A percentile compares a stretch with the other conserved stretches of the same genome.
Conservation (phyloP, 2,113 vertebrate species). For the Clarias batrachus region DNA sequence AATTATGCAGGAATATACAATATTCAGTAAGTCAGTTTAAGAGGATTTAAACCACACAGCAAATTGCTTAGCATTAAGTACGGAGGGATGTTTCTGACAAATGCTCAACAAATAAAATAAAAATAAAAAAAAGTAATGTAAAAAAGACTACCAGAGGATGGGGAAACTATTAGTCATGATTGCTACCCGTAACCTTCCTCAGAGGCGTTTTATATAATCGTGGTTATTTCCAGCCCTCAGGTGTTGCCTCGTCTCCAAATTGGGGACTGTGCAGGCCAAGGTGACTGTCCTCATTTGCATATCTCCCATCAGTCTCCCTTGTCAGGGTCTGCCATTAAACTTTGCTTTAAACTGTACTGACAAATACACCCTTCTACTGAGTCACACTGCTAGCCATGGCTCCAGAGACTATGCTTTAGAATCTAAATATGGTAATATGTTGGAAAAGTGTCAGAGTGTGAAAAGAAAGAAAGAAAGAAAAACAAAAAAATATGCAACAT, state of each 20-base stretch:
- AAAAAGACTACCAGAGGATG: neutral
- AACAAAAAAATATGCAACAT: neutral
- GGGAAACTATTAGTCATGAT: conserved; percentile 34
- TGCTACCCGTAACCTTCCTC: conserved; percentile 36
- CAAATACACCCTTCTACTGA: conserved; percentile 3
- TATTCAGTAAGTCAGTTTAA: neutral
- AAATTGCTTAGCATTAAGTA: neutral
- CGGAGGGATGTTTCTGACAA: conserved; percentile 2
- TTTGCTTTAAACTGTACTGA: conserved; percentile 15
- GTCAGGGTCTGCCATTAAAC: conserved; percentile 17
- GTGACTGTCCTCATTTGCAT: conserved; percentile 47
- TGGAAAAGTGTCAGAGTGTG: neutral
- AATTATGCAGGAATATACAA: neutral
- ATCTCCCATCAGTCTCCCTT: conserved; percentile 27
- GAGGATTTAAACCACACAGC: neutral
- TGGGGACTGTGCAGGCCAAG: conserved; percentile 26
- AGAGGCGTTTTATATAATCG: conserved; percentile 42
- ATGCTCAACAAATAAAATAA: conserved; percentile 18
- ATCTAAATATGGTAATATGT: conserved; percentile 26
- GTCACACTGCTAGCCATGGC: neutral
- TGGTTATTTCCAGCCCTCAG: conserved; percentile 39
- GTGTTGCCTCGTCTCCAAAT: conserved; percentile 35
- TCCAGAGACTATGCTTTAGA: neutral
- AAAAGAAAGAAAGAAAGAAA: neutral
- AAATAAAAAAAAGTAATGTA: neutral